Conservation (phyloP, 2,113 vertebrate species). For the Montifringilla adamsi region DNA sequence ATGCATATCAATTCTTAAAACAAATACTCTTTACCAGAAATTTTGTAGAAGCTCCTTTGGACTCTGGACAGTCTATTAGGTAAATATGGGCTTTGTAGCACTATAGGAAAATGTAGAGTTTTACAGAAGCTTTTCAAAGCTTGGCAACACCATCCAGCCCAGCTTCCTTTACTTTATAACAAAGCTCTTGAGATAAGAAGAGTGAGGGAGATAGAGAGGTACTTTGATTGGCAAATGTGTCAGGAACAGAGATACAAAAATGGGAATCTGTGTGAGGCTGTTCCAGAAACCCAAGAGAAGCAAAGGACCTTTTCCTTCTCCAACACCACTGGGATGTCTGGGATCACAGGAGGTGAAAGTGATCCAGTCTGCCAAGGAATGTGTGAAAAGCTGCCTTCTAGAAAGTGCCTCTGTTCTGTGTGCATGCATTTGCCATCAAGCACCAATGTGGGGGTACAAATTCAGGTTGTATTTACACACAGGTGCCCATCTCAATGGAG, state of each 20-base stretch:
- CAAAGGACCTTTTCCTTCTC: neutral
- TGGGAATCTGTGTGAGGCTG: neutral
- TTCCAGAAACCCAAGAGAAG: neutral
- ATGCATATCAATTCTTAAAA: neutral
- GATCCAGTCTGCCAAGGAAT: neutral
- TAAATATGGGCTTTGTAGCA: neutral
- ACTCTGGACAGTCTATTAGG: neutral
- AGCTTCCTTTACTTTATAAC: neutral
- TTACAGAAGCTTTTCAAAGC: neutral
- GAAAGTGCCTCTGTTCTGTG: neutral
- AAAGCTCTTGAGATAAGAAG: neutral
- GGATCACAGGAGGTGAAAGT: neutral
- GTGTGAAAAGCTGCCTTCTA: neutral
- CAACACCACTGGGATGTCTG: neutral
- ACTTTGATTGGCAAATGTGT: neutral
- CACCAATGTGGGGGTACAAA: neutral
- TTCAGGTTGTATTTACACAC: neutral
- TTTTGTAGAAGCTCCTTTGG: neutral
- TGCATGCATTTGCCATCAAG: neutral
- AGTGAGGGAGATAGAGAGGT: neutral
- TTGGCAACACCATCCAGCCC: neutral
- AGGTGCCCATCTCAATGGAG: neutral
- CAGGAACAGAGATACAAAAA: neutral
- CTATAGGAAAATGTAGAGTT: neutral
- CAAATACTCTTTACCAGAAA: slow-evolving; percentile 25